Percentiles rank a stretch among this genome's conserved stretches.
phyloP scores from a whole-genome alignment of 2,113 vertebrate genomes.

The Callipepla squamata region DNA sequence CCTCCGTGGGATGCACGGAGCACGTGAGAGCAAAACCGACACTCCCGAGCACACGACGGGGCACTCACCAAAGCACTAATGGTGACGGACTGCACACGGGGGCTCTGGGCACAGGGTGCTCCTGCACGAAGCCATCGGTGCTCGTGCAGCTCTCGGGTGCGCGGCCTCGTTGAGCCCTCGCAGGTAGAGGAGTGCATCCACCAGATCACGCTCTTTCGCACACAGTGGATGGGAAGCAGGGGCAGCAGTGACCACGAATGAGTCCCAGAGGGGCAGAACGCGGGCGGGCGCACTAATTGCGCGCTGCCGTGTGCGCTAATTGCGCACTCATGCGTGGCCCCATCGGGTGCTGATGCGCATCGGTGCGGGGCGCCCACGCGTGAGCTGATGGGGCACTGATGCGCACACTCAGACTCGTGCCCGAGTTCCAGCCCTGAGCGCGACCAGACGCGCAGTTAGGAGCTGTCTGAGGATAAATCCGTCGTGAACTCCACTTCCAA shows the following conservation, averaged over 20 bases:
- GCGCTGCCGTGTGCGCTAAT: not conserved
- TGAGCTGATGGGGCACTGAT: not conserved
- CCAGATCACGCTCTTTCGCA: not conserved
- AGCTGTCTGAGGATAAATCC: not conserved
- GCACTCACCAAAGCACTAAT: not conserved
- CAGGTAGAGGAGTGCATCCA: not conserved
- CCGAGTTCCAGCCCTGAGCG: not conserved
- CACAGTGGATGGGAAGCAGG: not conserved
- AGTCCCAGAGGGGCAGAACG: not conserved
- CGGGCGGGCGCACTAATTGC: not conserved
- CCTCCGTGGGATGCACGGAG: not conserved
- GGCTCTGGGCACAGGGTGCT: not conserved
- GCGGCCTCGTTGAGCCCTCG: not conserved
- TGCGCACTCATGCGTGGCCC: not conserved
- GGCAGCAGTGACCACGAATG: too few species aligned
- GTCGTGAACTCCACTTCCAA: not conserved
- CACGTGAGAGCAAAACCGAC: rapidly evolving
- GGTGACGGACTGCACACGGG: not conserved
- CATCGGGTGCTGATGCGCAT: not conserved
- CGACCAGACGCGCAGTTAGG: rapidly evolving
- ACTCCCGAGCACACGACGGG: not conserved
- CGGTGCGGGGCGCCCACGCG: not conserved
- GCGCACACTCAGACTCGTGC: not conserved
- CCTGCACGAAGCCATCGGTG: not conserved
- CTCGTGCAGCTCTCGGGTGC: not conserved